Base-by-base conservation (phyloP, 2,888 invertebrate genomes). In the Heliconius erato region DNA sequence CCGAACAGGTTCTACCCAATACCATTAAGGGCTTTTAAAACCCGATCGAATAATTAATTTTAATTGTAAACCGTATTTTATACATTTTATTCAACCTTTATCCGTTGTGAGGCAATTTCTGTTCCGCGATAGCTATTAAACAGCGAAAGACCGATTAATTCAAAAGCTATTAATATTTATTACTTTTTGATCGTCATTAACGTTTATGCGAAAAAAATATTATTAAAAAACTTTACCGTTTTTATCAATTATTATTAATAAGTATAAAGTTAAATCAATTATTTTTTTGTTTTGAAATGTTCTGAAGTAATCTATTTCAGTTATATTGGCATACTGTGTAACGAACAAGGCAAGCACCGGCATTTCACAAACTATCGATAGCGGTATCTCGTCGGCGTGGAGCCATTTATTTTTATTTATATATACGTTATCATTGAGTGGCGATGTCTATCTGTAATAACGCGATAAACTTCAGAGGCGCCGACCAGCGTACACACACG, bases 391-490 rank as follows among this genome's bases (percentile, higher is more conserved):
- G 40, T 40, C 94, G 93, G 91, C 89, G 88, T 90, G 90, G 91
- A 88, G 90, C 91, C 89, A 91, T 94, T 94, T 95, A 94, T 93
- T 93, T 94, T 90, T 95, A 94, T 94, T 94, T 94, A 93, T 93
- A 93, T 93, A 92, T 91, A 88, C 87, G 88, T 91, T 94, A 94
- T 94, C 94, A 87, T 91, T 93, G 93, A 94, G 94, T 94, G 93
- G 89, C 92, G 94, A 94, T 95, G 90, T 91, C 89, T 93, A 94
- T 94, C 95, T 91, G 44, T 93, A 94, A 94, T 93, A 54, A 54
- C 54, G 91, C 93, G 88, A 86, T 86, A 92, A 92, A 92, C 92
- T 91, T 94, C 93, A 89, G 88, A 93, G 89, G 89, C 74, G 81
- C 84, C 84, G 84, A 81, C 49, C 6, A 28, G 3, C 35, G 76